These are phyloP conservation scores for Apamea anceps DNA, from an alignment of 2,888 invertebrate species.

Conservation along the genomic window DNA sequence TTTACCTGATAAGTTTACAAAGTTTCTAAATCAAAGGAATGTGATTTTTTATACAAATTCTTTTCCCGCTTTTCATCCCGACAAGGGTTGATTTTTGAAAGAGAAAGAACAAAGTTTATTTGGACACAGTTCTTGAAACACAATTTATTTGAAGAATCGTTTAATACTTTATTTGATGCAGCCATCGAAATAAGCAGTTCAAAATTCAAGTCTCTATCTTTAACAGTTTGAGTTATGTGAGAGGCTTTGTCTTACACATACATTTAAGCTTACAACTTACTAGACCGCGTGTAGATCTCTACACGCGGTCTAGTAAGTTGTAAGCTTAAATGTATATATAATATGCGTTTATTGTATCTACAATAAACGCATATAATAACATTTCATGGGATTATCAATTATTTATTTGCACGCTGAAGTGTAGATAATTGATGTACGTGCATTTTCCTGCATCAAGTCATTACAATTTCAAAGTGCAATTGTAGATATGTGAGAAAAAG, in stretches of 20 bases:
- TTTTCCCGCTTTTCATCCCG: neutral
- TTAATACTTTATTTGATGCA: too few relatives aligned
- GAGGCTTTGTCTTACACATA: neutral
- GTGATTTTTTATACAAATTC: neutral
- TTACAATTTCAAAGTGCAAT: slow-evolving; percentile 8
- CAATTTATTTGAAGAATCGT: too few relatives aligned
- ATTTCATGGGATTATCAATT: slow-evolving; percentile 12
- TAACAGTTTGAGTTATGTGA: neutral
- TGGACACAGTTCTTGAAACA: too few relatives aligned
- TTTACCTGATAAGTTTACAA: neutral
- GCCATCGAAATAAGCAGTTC: neutral
- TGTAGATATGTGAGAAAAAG: neutral
- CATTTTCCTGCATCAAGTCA: slow-evolving; percentile 6
- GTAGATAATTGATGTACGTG: neutral
- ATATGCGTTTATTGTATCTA: too few relatives aligned
- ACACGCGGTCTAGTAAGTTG: too few relatives aligned
- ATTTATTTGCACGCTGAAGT: slow-evolving; percentile 19
- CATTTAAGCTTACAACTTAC: neutral
- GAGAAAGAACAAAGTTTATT: too few relatives aligned
- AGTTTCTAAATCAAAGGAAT: neutral
- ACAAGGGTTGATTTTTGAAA: neutral
- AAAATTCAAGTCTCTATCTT: neutral
- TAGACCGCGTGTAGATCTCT: too few relatives aligned
- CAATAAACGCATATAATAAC: slow-evolving; percentile 5
- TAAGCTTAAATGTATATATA: too few relatives aligned